Percentiles rank a stretch among this genome's conserved stretches.
Conservation (phyloP, 92 coral and sea anemone species). For the Palythoa grandis region DNA sequence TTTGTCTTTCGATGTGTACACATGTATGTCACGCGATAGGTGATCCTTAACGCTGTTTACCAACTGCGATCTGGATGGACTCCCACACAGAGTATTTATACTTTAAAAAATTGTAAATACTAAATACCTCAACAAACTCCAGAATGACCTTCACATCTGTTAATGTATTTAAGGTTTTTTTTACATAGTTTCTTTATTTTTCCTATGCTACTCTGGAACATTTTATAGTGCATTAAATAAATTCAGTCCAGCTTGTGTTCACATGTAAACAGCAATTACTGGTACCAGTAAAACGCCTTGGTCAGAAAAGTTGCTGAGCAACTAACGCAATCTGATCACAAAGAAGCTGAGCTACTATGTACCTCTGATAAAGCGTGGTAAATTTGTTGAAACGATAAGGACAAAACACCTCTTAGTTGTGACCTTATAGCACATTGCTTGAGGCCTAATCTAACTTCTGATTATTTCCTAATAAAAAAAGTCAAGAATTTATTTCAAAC, state of each 20-base stretch:
- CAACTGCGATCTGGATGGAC: neutral
- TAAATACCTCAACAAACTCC: neutral
- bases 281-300: constrained; percentile 19
- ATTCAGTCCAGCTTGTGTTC: neutral
- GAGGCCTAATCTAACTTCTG: too few relatives aligned
- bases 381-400: too few relatives aligned
- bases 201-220: neutral
- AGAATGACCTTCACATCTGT: neutral
- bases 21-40: neutral
- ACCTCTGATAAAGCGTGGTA: too few relatives aligned
- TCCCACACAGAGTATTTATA: neutral
- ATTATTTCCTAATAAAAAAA: too few relatives aligned
- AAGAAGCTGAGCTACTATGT: too few relatives aligned
- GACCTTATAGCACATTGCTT: too few relatives aligned
- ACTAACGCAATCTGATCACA: too few relatives aligned
- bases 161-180: neutral
- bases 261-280: neutral
- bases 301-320: too few relatives aligned
- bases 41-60: neutral
- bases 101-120: neutral
- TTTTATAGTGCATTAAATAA: neutral
- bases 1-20: neutral
- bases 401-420: too few relatives aligned
- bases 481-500: too few relatives aligned
- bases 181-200: neutral